Evolutionary conservation across 2,797 vertebrate species (phyloP).

Genomic region (Prionace glauca): DNA sequence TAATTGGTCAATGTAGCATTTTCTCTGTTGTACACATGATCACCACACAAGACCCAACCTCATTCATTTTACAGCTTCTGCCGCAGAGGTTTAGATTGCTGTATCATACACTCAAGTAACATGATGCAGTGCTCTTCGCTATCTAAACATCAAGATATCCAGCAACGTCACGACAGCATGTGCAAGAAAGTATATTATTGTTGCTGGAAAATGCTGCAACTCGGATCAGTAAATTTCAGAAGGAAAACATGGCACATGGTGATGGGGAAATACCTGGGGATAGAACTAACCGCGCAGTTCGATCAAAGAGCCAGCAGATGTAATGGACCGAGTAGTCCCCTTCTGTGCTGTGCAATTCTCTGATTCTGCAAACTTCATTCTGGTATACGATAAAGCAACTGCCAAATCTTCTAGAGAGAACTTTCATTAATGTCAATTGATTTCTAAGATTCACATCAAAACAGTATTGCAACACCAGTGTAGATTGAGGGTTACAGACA

Average conservation of each 20-base stretch:
- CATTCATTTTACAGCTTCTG: constrained; percentile 19
- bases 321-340: background rate
- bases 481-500: background rate
- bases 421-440: background rate
- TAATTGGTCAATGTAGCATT: constrained; percentile 35
- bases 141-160: background rate
- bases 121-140: background rate
- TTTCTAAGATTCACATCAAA: background rate
- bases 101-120: background rate
- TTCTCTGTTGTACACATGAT: background rate
- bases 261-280: background rate
- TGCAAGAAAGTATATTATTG: too few relatives aligned
- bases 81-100: background rate
- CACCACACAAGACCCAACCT: background rate
- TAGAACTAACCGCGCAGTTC: background rate
- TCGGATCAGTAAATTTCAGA: background rate
- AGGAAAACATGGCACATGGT: background rate
- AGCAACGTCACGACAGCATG: too few relatives aligned
- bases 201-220: background rate
- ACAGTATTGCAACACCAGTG: background rate
- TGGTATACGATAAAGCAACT: background rate
- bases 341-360: background rate
- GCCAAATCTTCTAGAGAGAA: background rate
- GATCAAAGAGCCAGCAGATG: background rate
- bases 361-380: background rate